Percentiles rank a stretch among this genome's conserved stretches.
Evolutionary conservation across 2,797 vertebrate species (phyloP).

Genomic region (Glyptemys insculpta): DNA sequence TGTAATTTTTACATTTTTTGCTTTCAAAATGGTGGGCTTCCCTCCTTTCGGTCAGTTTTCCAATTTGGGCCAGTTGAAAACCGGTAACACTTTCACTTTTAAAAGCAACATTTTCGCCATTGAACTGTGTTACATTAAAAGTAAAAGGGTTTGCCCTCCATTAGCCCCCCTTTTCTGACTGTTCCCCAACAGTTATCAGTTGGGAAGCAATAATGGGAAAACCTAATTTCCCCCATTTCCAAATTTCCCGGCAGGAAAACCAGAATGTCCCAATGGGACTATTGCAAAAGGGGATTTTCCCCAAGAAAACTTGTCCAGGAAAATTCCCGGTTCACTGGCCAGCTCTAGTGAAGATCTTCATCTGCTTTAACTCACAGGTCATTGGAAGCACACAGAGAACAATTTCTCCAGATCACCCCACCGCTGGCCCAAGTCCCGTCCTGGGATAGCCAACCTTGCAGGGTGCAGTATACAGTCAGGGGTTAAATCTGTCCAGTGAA

Average conservation of each 20-base stretch:
- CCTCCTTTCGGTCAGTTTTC: background rate
- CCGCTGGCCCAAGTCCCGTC: too few relatives aligned
- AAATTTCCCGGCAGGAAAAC: background rate
- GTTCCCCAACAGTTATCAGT: background rate
- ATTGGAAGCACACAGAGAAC: too few relatives aligned
- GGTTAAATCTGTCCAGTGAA: background rate
- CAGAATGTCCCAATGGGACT: too few relatives aligned
- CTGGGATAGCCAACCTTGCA: background rate
- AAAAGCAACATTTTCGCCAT: background rate
- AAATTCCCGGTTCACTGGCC: background rate
- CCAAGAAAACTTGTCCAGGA: background rate
- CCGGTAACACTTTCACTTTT: background rate
- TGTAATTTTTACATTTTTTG: background rate
- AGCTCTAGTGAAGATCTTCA: background rate
- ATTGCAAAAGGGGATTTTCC: background rate
- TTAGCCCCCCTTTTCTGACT: background rate
- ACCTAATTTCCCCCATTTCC: background rate
- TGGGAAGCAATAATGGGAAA: background rate
- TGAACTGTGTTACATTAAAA: background rate
- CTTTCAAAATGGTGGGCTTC: background rate
- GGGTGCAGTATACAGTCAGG: background rate
- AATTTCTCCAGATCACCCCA: background rate
- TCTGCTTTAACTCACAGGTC: too few relatives aligned
- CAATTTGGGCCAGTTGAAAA: background rate
- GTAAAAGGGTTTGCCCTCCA: background rate